Conservation (phyloP, 2,113 vertebrate genomes). For the Sialia sialis region DNA sequence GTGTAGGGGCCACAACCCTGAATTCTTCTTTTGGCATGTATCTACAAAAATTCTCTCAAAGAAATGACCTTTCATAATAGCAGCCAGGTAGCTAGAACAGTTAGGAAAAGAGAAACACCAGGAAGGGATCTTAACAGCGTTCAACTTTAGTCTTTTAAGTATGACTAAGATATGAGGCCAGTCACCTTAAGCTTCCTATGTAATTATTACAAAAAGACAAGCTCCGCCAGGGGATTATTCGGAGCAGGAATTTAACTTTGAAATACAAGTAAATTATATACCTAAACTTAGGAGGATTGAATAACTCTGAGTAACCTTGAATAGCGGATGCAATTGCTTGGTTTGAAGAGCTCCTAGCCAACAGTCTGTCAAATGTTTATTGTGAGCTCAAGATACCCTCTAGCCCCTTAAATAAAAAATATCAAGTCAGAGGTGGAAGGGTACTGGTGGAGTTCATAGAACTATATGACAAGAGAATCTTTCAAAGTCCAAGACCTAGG, state of each 20-base stretch:
- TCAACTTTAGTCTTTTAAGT: not conserved
- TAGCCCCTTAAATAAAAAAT: not conserved
- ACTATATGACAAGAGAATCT: not conserved
- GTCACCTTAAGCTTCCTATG: not conserved
- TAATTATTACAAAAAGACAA: constrained; percentile 1
- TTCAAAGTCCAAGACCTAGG: not conserved
- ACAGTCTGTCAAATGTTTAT: not conserved
- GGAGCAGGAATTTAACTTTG: not conserved
- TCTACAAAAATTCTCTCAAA: not conserved
- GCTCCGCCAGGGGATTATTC: not conserved
- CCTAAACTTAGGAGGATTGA: not conserved
- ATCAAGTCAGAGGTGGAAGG: not conserved
- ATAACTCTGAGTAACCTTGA: not conserved
- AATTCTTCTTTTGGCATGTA: not conserved
- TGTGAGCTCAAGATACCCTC: not conserved
- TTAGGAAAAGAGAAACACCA: not conserved
- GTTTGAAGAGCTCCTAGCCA: not conserved
- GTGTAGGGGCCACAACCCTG: not conserved
- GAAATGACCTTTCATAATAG: not conserved
- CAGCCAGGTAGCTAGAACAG: not conserved
- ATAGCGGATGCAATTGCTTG: not conserved
- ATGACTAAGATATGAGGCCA: not conserved
- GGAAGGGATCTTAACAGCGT: not conserved
- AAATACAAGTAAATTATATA: not conserved
- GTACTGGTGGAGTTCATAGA: not conserved